Evolutionary conservation across 2,113 vertebrate genomes (phyloP).

Genomic region (Pteronura brasiliensis): DNA sequence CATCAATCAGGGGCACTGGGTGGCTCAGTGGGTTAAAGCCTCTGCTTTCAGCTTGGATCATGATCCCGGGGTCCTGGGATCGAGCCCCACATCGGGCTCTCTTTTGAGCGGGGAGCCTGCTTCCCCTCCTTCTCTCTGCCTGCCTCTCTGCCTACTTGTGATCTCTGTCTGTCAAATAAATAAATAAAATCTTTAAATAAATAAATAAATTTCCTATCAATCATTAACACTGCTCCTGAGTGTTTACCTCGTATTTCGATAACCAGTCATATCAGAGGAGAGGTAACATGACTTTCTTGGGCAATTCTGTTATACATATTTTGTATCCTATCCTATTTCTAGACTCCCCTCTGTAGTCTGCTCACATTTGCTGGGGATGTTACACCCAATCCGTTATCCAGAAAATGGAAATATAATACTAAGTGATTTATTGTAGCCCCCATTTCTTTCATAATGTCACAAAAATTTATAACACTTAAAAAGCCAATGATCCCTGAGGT

Average conservation of each 20-base stretch:
- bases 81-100: no score
- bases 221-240: conserved; percentile 13
- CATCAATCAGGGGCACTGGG: not conserved
- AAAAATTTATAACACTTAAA: conserved; percentile 57
- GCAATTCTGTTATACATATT: not conserved
- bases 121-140: no score
- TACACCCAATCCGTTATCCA: conserved; percentile 59
- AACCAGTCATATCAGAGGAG: not conserved
- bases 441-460: conserved; percentile 59
- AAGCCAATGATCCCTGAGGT: conserved; percentile 43
- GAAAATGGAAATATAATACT: conserved; percentile 47
- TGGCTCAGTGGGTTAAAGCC: no score
- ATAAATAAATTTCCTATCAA: not conserved
- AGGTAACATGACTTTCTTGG: not conserved
- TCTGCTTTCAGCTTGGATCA: no score
- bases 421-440: conserved; percentile 53
- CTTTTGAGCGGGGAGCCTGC: no score
- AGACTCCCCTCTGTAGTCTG: conserved; percentile 1
- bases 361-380: conserved; percentile 28
- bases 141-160: no score
- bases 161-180: no score
- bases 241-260: not conserved
- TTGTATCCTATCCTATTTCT: conserved; percentile 44
- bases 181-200: no score
- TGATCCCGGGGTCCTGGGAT: no score